Evolutionary conservation across 2,797 vertebrate species (phyloP).

Genomic region (Sardinella longiceps): DNA sequence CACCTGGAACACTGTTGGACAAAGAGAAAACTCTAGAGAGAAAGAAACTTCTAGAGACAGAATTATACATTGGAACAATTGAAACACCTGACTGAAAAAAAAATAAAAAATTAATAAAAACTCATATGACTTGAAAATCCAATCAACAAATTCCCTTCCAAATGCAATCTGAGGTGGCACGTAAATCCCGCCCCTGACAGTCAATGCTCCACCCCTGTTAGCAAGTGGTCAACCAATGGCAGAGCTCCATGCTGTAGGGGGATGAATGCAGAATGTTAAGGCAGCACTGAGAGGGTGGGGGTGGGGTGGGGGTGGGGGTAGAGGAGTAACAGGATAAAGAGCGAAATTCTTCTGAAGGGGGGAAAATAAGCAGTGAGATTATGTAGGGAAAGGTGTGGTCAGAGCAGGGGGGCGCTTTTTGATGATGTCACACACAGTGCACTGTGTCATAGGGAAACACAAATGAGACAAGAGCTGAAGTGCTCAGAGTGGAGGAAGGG

Average conservation of each 20-base stretch:
- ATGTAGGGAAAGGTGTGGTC: background rate
- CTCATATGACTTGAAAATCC: background rate
- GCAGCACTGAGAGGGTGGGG: constrained; percentile 36
- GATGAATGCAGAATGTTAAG: constrained; percentile 41
- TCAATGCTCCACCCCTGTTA: constrained; percentile 10
- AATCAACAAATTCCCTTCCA: background rate
- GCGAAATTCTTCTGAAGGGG: background rate
- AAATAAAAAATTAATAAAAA: too few relatives aligned
- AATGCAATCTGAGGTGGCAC: constrained; percentile 5
- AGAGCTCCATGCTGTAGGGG: constrained; percentile 37
- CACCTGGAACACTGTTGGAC: background rate
- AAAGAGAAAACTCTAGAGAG: background rate
- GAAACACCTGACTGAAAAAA: background rate
- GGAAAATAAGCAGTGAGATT: background rate
- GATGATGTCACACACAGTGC: constrained; percentile 8
- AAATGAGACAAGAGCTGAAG: background rate
- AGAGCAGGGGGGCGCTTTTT: constrained; percentile 1
- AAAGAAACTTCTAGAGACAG: background rate
- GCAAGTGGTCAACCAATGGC: constrained; percentile 25
- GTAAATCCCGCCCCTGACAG: background rate
- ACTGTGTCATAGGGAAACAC: background rate
- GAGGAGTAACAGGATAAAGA: background rate
- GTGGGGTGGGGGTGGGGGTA: background rate
- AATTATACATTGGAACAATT: background rate
- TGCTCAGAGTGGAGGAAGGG: background rate